Percentiles rank a stretch among this genome's conserved stretches.
These are phyloP conservation scores for Alces alces DNA, from an alignment of 2,113 vertebrate genomes.

Conservation along the genomic window DNA sequence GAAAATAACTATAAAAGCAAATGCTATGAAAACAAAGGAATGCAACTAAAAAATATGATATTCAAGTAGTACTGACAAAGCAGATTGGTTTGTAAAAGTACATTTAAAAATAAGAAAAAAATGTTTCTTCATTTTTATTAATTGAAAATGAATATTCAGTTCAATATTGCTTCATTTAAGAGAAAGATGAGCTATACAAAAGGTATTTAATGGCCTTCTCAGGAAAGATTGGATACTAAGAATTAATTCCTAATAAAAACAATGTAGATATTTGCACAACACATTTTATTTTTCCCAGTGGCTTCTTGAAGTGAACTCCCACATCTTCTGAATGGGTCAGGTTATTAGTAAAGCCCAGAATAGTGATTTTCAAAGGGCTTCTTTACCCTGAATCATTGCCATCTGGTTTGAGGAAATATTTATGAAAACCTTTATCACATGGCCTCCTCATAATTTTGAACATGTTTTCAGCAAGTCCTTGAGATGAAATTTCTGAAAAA, in stretches of 20 bases:
- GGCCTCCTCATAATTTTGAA: not conserved
- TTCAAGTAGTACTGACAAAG: not conserved
- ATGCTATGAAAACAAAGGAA: slow-evolving; percentile 5
- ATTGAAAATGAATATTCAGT: not conserved
- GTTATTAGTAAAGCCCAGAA: not conserved
- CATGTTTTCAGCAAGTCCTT: not conserved
- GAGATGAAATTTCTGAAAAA: not conserved
- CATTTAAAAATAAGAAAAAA: not conserved
- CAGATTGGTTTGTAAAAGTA: not conserved
- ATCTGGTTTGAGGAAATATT: slow-evolving; percentile 10
- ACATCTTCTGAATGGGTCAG: not conserved
- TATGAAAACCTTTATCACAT: not conserved
- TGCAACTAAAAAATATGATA: not conserved
- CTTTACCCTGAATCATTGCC: not conserved
- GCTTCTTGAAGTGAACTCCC: not conserved
- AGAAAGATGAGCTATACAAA: not conserved
- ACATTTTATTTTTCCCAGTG: not conserved
- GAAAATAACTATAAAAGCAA: not conserved
- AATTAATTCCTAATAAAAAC: not conserved
- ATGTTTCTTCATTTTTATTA: not conserved
- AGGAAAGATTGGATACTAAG: not conserved
- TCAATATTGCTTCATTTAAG: not conserved
- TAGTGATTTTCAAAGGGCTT: not conserved
- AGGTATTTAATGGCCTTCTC: not conserved
- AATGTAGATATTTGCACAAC: not conserved